Percentiles rank a stretch among this genome's conserved stretches.
Conservation (phyloP, 2,113 vertebrate genomes). For the Eudyptes chrysolophus region DNA sequence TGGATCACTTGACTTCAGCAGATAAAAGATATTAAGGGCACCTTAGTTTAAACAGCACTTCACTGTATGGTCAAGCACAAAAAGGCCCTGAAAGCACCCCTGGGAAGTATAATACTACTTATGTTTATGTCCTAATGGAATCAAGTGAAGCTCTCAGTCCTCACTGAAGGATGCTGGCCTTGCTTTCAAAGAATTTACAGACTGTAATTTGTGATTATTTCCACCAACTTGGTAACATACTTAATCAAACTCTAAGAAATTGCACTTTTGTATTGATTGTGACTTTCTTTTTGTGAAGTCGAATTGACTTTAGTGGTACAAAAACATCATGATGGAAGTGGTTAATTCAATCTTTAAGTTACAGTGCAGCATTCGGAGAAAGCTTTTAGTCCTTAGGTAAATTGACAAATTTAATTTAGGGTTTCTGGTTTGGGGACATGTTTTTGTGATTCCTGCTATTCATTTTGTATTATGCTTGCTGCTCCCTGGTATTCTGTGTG, state of each 20-base stretch:
- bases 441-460: background rate
- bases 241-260: background rate
- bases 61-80: background rate
- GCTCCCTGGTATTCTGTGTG: background rate
- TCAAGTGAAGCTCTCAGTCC: background rate
- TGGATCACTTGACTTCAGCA: background rate
- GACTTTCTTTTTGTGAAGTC: background rate
- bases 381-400: slow-evolving; percentile 31
- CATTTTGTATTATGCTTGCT: background rate
- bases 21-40: background rate
- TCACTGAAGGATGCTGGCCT: background rate
- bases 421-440: background rate
- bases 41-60: background rate
- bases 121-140: background rate
- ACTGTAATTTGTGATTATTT: background rate
- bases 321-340: background rate
- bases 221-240: background rate
- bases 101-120: background rate
- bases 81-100: background rate
- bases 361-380: background rate
- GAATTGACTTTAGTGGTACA: background rate
- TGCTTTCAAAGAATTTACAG: background rate
- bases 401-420: slow-evolving; percentile 30
- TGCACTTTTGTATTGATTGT: background rate
- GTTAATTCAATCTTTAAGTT: slow-evolving; percentile 21